phyloP scores from a whole-genome alignment of 2,888 invertebrate genomes.

The Spilosoma lubricipeda region DNA sequence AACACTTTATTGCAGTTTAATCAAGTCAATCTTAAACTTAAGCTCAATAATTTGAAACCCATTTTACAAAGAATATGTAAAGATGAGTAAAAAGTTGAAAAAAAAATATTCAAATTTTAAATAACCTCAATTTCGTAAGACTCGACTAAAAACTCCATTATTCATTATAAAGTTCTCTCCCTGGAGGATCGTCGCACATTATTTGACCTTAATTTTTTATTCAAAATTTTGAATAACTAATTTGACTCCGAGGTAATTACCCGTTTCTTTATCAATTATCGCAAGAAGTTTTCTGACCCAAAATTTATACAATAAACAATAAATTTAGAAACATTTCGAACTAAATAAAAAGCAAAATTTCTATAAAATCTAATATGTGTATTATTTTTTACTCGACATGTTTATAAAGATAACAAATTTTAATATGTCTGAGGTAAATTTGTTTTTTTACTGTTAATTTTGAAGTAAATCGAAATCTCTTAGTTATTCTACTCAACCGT shows the following conservation, averaged over 20 bases:
- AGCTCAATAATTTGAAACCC: neutral
- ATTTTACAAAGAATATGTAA: neutral
- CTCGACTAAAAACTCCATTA: neutral
- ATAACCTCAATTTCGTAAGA: neutral
- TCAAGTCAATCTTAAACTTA: neutral
- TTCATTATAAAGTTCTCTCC: neutral
- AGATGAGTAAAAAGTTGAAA: neutral
- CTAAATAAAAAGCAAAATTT: neutral
- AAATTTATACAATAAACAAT: neutral
- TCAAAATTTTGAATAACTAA: neutral
- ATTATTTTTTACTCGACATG: no score
- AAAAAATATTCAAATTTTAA: neutral
- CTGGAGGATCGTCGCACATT: constrained; percentile 1
- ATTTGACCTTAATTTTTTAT: constrained; percentile 1
- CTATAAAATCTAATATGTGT: no score
- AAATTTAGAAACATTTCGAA: neutral
- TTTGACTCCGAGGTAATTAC: neutral
- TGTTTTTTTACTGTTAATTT: no score
- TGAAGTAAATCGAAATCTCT: no score
- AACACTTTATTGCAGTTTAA: neutral
- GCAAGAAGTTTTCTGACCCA: neutral
- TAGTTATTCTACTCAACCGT: no score
- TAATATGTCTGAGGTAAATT: no score
- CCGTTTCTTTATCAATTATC: neutral
- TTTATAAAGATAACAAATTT: no score